Evolutionary conservation across 2,888 invertebrate species (phyloP).

Genomic region (Archips crataeganus): DNA sequence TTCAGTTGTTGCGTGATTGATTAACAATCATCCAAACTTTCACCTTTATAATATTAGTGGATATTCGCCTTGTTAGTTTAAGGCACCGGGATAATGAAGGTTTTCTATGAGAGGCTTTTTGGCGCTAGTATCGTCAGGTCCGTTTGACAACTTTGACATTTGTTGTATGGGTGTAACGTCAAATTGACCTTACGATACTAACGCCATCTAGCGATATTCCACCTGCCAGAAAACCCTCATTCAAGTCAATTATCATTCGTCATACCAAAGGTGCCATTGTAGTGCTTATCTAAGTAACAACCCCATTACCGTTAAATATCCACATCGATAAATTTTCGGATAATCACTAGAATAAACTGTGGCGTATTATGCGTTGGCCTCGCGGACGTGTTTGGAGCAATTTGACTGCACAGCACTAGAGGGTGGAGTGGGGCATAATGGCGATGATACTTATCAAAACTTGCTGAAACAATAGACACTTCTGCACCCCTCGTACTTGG

Average conservation of each 20-base stretch:
- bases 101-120: too few relatives aligned
- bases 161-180: too few relatives aligned
- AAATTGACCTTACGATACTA: too few relatives aligned
- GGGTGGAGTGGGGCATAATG: conserved; percentile 48
- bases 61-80: background rate
- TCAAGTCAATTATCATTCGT: conserved; percentile 1
- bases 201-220: too few relatives aligned
- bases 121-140: too few relatives aligned
- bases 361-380: conserved; percentile 20
- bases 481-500: conserved; percentile 38
- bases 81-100: background rate
- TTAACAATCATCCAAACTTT: background rate
- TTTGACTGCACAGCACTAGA: conserved; percentile 47
- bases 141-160: too few relatives aligned
- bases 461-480: conserved; percentile 59
- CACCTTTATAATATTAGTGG: background rate
- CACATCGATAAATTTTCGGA: conserved; percentile 35
- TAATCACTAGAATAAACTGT: conserved; percentile 33
- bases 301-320: conserved; percentile 17
- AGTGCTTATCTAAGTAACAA: conserved; percentile 21
- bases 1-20: too few relatives aligned
- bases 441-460: conserved; percentile 61
- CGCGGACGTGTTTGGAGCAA: conserved; percentile 50
- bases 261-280: background rate
- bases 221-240: too few relatives aligned